Conservation (phyloP, 2,113 vertebrate genomes). For the Calidris pygmaea region DNA sequence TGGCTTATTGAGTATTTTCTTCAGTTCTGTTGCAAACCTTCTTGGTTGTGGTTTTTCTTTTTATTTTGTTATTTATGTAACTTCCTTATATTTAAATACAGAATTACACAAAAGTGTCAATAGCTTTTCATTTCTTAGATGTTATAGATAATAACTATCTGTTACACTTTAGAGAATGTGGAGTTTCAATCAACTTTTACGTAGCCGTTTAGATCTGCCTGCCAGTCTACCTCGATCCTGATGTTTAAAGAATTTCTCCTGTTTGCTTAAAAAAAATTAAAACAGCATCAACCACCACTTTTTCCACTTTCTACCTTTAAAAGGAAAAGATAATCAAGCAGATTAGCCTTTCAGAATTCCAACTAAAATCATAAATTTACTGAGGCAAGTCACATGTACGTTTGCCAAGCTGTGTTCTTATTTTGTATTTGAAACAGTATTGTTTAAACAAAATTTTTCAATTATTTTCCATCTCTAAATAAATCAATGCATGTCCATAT, state of each 20-base stretch:
- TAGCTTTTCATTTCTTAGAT: background rate
- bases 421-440: background rate
- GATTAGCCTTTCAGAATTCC: background rate
- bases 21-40: background rate
- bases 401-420: background rate
- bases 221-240: background rate
- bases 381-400: background rate
- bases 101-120: background rate
- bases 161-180: background rate
- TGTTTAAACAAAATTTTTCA: background rate
- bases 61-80: accelerated
- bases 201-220: background rate
- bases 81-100: background rate
- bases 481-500: background rate
- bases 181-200: background rate
- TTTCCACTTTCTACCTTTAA: background rate
- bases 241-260: background rate
- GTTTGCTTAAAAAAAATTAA: background rate
- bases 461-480: background rate
- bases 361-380: background rate
- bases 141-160: background rate
- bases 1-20: background rate
- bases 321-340: background rate
- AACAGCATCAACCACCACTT: background rate
- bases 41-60: background rate